phyloP scores from a whole-genome alignment of 2,888 invertebrate genomes.

The Octodonta nipae region DNA sequence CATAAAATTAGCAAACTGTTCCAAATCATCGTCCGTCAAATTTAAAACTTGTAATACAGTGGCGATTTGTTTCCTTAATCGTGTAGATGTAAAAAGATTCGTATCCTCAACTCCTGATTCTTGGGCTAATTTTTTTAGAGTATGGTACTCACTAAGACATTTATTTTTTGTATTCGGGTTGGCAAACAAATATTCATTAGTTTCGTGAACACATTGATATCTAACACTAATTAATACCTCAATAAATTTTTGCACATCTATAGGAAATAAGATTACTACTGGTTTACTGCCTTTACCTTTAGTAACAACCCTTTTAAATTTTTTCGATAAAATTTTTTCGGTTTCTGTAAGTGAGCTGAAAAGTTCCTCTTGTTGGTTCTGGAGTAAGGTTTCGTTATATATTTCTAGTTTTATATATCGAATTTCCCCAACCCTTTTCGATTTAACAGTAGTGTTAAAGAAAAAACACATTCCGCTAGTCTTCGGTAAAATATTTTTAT shows the following conservation, averaged over 20 bases:
- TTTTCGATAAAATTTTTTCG: constrained; percentile 12
- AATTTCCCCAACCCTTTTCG: constrained; percentile 15
- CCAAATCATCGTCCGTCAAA: constrained; percentile 14
- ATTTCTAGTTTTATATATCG: constrained; percentile 9
- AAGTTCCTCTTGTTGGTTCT: constrained; percentile 5
- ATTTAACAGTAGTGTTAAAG: constrained; percentile 11
- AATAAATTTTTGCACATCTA: constrained; percentile 10
- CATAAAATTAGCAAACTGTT: constrained; percentile 20
- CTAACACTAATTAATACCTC: constrained; percentile 7
- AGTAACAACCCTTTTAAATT: constrained; percentile 15
- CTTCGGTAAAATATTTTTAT: constrained; percentile 8
- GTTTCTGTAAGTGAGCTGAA: constrained; percentile 6
- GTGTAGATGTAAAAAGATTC: constrained; percentile 15
- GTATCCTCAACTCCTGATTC: constrained; percentile 11
- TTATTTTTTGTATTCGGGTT: constrained; percentile 11
- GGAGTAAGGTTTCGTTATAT: constrained; percentile 4
- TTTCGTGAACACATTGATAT: constrained; percentile 9
- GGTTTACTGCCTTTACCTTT: constrained; percentile 13
- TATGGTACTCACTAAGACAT: constrained; percentile 15
- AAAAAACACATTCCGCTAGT: constrained; percentile 10
- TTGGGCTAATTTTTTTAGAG: constrained; percentile 15
- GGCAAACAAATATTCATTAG: constrained; percentile 17
- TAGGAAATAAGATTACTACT: constrained; percentile 14
- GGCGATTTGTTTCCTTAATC: constrained; percentile 18
- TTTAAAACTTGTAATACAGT: constrained; percentile 13